phyloP scores from a whole-genome alignment of 2,888 invertebrate species.

The Incurvaria masculella region DNA sequence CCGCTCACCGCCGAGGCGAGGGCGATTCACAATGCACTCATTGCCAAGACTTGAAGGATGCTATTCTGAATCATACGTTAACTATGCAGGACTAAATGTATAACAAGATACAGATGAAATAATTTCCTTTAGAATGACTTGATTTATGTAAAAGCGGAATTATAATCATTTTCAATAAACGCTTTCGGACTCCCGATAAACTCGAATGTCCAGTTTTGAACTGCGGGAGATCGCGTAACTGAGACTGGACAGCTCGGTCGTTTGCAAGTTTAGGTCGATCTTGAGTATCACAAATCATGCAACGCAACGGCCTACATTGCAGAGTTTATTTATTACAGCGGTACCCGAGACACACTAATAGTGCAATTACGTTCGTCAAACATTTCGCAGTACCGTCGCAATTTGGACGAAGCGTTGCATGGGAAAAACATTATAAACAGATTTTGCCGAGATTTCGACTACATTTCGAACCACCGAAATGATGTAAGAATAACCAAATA shows the following conservation, averaged over 20 bases:
- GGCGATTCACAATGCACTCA: background rate
- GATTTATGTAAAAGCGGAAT: no score
- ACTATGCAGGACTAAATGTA: no score
- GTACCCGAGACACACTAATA: background rate
- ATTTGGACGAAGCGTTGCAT: conserved; percentile 31
- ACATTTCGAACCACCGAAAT: background rate
- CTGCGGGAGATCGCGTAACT: background rate
- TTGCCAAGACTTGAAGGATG: no score
- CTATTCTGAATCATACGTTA: no score
- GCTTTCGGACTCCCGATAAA: no score
- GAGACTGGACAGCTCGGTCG: background rate
- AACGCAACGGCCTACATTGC: background rate
- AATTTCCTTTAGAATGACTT: no score
- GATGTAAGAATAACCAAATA: background rate
- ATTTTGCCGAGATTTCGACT: conserved; percentile 35
- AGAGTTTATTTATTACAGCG: no score
- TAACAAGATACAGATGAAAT: no score
- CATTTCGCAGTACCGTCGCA: conserved; percentile 35
- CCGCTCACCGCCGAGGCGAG: no score
- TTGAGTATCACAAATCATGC: background rate
- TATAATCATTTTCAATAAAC: no score
- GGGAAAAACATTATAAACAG: conserved; percentile 47
- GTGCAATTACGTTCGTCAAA: conserved; percentile 36
- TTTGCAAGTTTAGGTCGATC: background rate
- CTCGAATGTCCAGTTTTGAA: background rate